These are phyloP conservation scores for Psittacula cyanocephala DNA, from an alignment of 2,113 vertebrate species.

Conservation along the genomic window DNA sequence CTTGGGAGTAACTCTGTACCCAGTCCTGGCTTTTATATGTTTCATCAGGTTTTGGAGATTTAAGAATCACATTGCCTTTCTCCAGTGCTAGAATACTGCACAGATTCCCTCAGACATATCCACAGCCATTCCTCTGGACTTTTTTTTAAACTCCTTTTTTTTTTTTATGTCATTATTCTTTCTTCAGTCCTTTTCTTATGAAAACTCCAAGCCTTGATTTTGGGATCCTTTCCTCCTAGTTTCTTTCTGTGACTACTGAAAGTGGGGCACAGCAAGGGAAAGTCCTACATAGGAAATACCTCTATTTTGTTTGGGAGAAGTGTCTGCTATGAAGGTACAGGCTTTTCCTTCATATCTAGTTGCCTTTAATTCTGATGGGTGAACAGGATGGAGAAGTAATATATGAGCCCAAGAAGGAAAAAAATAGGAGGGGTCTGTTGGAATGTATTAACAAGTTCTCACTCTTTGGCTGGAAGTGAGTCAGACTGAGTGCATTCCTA, in stretches of 20 bases:
- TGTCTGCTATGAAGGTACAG: not conserved
- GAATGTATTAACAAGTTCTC: not conserved
- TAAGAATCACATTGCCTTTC: not conserved
- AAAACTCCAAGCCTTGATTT: not conserved
- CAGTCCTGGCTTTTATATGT: not conserved
- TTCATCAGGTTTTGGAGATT: slow-evolving; percentile 11
- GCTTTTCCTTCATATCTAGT: not conserved
- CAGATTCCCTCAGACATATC: not conserved
- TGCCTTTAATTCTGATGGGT: not conserved
- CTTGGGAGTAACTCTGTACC: not conserved
- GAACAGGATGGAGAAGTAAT: not conserved
- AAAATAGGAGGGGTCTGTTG: not conserved
- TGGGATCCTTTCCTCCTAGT: not conserved
- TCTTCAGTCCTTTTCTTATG: not conserved
- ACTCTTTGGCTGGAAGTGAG: not conserved
- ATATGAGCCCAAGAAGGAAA: not conserved
- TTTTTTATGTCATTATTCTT: not conserved
- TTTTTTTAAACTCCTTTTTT: not conserved
- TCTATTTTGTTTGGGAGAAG: not conserved
- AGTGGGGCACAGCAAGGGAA: not conserved
- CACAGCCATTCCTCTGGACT: not conserved
- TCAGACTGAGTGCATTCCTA: not conserved
- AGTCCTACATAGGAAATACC: not conserved
- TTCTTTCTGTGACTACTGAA: not conserved
- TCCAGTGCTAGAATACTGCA: not conserved